Percentiles rank a stretch among this genome's conserved stretches.
Conservation (phyloP, 2,113 vertebrate species). For the Vireo altiloquus region DNA sequence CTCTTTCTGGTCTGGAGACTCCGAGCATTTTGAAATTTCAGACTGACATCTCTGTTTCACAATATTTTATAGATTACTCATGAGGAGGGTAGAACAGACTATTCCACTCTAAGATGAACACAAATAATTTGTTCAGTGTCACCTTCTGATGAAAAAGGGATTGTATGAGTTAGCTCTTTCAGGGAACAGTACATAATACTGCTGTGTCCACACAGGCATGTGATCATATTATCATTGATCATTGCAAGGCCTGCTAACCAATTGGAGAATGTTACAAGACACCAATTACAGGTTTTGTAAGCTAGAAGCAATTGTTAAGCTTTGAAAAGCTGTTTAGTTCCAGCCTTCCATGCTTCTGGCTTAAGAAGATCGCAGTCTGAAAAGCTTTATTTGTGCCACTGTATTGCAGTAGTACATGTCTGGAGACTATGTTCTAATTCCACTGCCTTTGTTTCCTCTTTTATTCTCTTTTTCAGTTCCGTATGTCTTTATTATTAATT, state of each 20-base stretch:
- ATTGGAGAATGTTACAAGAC: neutral
- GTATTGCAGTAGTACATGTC: accelerated
- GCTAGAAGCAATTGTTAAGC: neutral
- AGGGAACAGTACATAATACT: neutral
- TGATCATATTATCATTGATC: neutral
- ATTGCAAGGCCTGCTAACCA: neutral
- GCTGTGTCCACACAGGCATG: neutral
- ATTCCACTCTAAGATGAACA: neutral
- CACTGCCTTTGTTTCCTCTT: neutral
- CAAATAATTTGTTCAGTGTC: neutral
- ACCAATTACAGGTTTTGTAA: neutral
- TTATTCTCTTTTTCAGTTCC: neutral
- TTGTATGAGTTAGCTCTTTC: neutral
- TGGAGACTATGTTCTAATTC: neutral
- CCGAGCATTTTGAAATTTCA: neutral
- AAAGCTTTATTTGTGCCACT: neutral
- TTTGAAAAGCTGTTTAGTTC: neutral
- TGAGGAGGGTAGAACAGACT: neutral
- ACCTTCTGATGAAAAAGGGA: neutral
- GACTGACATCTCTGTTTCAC: neutral
- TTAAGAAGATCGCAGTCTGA: neutral
- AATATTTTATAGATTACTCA: neutral
- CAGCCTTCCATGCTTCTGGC: neutral
- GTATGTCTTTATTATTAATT: neutral
- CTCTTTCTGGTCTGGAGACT: neutral